Conservation (phyloP, 2,888 invertebrate species). For the Pedicia rivosa region DNA sequence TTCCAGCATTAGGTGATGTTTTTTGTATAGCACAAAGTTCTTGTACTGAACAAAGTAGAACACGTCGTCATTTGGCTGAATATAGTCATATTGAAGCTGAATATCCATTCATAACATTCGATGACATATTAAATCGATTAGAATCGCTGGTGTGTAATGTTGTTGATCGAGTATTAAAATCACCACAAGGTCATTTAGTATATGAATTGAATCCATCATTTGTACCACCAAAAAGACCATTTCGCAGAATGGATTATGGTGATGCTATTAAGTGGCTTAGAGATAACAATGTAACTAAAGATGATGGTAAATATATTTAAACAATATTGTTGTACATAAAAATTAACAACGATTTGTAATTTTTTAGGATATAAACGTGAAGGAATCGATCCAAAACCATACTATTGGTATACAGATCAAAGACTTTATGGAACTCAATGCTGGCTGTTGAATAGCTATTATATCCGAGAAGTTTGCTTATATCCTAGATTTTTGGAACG, state of each 20-base stretch:
- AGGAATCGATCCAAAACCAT: too few species aligned
- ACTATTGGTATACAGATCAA: too few species aligned
- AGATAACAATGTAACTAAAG: constrained; percentile 86
- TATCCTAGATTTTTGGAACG: too few species aligned
- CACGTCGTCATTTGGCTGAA: constrained; percentile 93
- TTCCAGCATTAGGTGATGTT: constrained; percentile 90
- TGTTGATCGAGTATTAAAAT: constrained; percentile 76
- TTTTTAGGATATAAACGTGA: too few species aligned
- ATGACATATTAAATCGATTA: constrained; percentile 71
- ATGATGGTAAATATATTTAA: too few species aligned
- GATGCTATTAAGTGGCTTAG: constrained; percentile 90
- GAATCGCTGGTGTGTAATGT: constrained; percentile 94
- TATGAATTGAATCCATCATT: constrained; percentile 86
- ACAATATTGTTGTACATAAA: too few species aligned
- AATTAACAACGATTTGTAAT: too few species aligned
- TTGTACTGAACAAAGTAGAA: constrained; percentile 92
- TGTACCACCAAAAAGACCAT: constrained; percentile 69
- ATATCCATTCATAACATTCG: constrained; percentile 85
- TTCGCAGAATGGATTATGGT: constrained; percentile 82
- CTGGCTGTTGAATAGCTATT: too few species aligned
- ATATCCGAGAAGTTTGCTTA: too few species aligned
- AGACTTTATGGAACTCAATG: too few species aligned
- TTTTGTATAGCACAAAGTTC: constrained; percentile 97
- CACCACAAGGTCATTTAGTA: constrained; percentile 65
- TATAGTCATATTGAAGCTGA: constrained; percentile 97